Base-by-base conservation (phyloP, 2,797 vertebrate genomes). In the Acestrorhynchus altus region DNA sequence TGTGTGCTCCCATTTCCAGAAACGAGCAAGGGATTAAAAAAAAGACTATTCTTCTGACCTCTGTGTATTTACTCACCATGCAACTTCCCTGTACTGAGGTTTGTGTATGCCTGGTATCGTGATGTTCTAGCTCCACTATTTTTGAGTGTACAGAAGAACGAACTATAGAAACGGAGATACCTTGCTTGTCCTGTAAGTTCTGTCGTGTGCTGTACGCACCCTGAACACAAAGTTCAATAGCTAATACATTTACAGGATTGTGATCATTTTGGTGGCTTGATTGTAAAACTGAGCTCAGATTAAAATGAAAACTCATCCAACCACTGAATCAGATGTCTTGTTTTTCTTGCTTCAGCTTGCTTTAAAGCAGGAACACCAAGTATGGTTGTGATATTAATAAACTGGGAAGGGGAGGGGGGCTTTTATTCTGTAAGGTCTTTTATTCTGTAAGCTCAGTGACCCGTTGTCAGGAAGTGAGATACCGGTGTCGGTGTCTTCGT, bases 41-140 rank as follows among this genome's bases (percentile, higher is more conserved):
- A 90, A 90, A 93, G 64, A 84, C 75, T 90, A 92, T 92, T 90
- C 93, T 93, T 94, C 94, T 91, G 94, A 92, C 88, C 88, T 89
- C 94, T 96, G 94, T 95, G 95, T 96, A 95, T 95, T 91, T 90
- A 91, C 88, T 95, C 95, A 94, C 93, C 89, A 90, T 76, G 73
- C 78, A 72, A 90, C 89, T 90, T 82, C 81, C 93, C 95, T 77
- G 84, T 90, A 86, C 93, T 92, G 92, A 95, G 96, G 95, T 96
- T 95, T 92, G 92, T 96, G 95, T 97, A 95, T 96, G 95, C 96
- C 97, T 95, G 96, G 93, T 98, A 96, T 98, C 95, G 96, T 98
- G 96, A 91, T 96, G 96, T 98, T 97, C 95, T 96, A 91, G 95
- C 96, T 98, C 60, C 96, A 96, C 94, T 94, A 87, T 94, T 92